Conservation (phyloP, 2,113 vertebrate genomes). For the Pandion haliaetus region DNA sequence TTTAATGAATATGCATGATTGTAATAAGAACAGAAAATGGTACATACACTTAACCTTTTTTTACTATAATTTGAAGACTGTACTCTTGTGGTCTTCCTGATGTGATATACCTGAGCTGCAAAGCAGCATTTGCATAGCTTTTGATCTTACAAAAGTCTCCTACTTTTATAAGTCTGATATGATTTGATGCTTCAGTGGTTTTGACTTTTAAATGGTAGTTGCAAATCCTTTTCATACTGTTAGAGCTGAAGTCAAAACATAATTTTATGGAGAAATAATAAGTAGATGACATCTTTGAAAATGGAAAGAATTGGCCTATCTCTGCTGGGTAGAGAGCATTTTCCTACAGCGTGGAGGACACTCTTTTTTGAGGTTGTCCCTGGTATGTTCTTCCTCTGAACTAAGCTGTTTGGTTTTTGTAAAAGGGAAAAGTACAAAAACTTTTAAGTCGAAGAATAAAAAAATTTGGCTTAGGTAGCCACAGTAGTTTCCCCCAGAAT, state of each 20-base stretch:
- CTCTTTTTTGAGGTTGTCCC: background rate
- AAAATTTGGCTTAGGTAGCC: background rate
- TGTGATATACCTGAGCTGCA: background rate
- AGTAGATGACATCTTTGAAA: background rate
- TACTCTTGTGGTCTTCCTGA: background rate
- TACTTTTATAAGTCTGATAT: background rate
- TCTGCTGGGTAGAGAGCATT: background rate
- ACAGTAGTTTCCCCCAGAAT: background rate
- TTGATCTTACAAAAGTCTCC: conserved; percentile 1
- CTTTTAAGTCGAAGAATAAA: background rate
- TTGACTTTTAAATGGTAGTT: conserved; percentile 23
- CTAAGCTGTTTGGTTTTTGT: background rate
- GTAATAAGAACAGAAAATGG: background rate
- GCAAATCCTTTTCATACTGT: background rate
- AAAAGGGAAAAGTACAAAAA: background rate
- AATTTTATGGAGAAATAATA: conserved; percentile 19
- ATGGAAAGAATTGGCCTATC: background rate
- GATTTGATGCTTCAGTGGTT: conserved; percentile 34
- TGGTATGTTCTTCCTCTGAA: background rate
- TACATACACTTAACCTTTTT: background rate
- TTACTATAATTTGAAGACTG: background rate
- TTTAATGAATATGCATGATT: background rate
- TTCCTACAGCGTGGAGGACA: background rate
- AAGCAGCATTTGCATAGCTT: conserved; percentile 17
- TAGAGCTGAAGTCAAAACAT: background rate